These are phyloP conservation scores for Cylindroiulus punctatus DNA, from an alignment of 2,888 invertebrate species.

Conservation along the genomic window DNA sequence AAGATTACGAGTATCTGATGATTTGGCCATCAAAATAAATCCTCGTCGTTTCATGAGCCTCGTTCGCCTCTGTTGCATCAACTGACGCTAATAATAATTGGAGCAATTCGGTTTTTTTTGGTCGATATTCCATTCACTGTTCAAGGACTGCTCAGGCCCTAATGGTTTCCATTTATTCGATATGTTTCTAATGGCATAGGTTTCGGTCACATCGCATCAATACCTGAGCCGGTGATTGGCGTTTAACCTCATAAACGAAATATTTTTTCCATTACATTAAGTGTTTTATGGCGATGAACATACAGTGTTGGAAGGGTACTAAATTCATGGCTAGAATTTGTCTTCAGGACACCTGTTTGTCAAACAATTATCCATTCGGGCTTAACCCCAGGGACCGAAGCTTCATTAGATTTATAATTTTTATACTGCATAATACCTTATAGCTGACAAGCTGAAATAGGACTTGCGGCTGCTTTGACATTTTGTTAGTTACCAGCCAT, in stretches of 20 bases:
- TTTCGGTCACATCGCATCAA: conserved; percentile 20
- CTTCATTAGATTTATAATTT: too few species aligned
- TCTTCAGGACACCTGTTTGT: neutral
- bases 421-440: too few species aligned
- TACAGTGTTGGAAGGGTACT: too few species aligned
- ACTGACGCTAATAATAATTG: conserved; percentile 9
- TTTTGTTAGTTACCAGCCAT: too few species aligned
- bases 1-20: conserved; percentile 20
- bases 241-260: neutral
- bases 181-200: neutral
- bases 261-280: neutral
- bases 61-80: conserved; percentile 8
- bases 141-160: conserved; percentile 9
- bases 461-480: too few species aligned
- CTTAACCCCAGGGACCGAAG: neutral
- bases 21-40: conserved; percentile 21
- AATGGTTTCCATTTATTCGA: neutral
- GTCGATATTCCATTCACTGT: neutral
- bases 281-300: neutral
- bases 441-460: too few species aligned
- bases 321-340: neutral
- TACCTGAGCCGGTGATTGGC: neutral
- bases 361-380: neutral
- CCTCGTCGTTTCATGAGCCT: neutral
- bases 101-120: neutral